Conservation (phyloP, 2,888 invertebrate species). For the Leucophenga montana region DNA sequence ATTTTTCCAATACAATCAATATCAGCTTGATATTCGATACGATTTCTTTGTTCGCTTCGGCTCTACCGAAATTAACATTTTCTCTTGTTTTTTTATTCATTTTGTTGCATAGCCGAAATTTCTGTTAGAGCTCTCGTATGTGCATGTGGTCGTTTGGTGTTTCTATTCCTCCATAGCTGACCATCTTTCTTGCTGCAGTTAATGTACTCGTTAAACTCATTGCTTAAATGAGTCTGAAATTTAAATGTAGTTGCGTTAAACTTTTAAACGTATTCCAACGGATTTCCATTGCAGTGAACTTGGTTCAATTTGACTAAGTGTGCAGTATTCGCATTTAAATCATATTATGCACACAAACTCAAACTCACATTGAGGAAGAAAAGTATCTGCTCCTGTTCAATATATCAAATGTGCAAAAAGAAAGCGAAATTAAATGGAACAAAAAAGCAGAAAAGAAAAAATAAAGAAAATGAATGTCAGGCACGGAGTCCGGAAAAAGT, state of each 20-base stretch:
- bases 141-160: neutral
- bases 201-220: no score
- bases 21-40: no score
- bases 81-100: no score
- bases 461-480: neutral
- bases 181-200: no score
- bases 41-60: no score
- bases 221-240: neutral
- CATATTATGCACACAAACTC: neutral
- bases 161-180: neutral
- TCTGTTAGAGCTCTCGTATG: neutral
- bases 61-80: no score
- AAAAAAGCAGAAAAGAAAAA: neutral
- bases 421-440: neutral
- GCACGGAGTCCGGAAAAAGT: slow-evolving; percentile 4
- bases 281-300: slow-evolving; percentile 18
- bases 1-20: no score
- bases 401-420: slow-evolving; percentile 30
- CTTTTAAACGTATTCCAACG: neutral
- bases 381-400: slow-evolving; percentile 29
- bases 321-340: neutral
- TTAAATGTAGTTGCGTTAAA: neutral
- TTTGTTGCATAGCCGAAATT: neutral
- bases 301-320: slow-evolving; percentile 41
- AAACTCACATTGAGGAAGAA: neutral